Base-by-base conservation (phyloP, 2,888 invertebrate genomes). In the Hecatera dysodea region DNA sequence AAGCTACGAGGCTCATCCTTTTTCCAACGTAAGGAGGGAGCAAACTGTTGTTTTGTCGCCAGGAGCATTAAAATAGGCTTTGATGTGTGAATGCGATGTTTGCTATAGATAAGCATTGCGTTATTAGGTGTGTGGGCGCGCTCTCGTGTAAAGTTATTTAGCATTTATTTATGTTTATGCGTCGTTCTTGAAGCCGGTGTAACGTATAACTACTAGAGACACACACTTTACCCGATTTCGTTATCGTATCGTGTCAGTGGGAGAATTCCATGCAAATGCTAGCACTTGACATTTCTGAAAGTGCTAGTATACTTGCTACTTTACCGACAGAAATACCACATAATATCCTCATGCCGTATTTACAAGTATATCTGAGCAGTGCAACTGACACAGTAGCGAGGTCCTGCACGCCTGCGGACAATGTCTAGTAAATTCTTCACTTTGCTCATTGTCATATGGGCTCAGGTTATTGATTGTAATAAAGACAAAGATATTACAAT, bases 11-110 rank as follows among this genome's bases (percentile, higher is more conserved):
- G 19, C 29, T 57, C 59, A 52, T 42, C 42, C 24, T 52, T n/a
- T 19, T 24, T 33, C 11, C 17, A 12, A 27, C 17, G 11, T 33
- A 61, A 60, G 46, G 52, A 71, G 48, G 53, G 39, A 39, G 52
- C 27, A 17, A 36, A 63, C 56, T 79, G 82, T 91, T 91, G 88
- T 93, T 92, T 88, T 90, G 87, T 87, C 89, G 86, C 55, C 88
- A 87, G 81, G 85, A 87, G 87, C 90, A 91, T 93, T 93, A 92
- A 93, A 92, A 92, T 90, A 88, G 78, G 90, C 89, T 94, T 94
- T 94, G 94, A 94, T 93, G 91, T 93, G 86, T 87, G 83, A 86
- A 90, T 86, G 85, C 87, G 85, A 81, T 89, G 89, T 88, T 89
- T 88, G 86, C 83, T 78, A 82, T 87, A 84, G 85, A 87, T 87